A percentile compares a stretch with the other conserved stretches of the same genome.
These are phyloP conservation scores for Mythimna loreyi DNA, from an alignment of 2,888 invertebrate species.

Conservation along the genomic window DNA sequence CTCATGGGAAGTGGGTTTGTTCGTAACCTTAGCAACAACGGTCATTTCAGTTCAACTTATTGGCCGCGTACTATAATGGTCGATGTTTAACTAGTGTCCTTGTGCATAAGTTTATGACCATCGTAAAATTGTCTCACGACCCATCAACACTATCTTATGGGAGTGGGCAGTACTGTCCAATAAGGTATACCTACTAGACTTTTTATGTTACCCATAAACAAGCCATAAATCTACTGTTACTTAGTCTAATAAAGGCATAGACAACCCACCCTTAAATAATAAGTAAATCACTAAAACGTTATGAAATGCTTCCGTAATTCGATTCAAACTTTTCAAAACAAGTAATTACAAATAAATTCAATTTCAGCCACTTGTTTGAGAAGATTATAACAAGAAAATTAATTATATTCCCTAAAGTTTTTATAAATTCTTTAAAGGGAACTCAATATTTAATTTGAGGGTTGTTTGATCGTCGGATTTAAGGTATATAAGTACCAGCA, in stretches of 20 bases:
- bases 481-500: constrained; percentile 23
- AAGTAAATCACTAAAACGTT: constrained; percentile 36
- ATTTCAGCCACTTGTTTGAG: constrained; percentile 33
- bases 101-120: constrained; percentile 44
- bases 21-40: too few relatives aligned
- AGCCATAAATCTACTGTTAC: constrained; percentile 26
- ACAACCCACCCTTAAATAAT: not conserved
- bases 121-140: constrained; percentile 52
- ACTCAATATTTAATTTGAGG: constrained; percentile 44
- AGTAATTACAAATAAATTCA: constrained; percentile 57
- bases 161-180: constrained; percentile 9
- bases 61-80: not conserved
- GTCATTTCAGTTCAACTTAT: too few relatives aligned
- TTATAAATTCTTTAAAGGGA: constrained; percentile 42
- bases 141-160: constrained; percentile 33
- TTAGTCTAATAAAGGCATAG: constrained; percentile 20
- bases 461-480: constrained; percentile 32
- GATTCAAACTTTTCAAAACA: constrained; percentile 29
- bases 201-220: constrained; percentile 31
- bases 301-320: constrained; percentile 31
- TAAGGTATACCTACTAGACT: not conserved
- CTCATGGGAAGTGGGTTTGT: too few relatives aligned
- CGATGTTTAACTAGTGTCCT: constrained; percentile 15
- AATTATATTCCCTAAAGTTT: constrained; percentile 42
- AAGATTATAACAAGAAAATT: constrained; percentile 45